These are phyloP conservation scores for Euplexia lucipara DNA, from an alignment of 2,888 invertebrate species.

Conservation along the genomic window DNA sequence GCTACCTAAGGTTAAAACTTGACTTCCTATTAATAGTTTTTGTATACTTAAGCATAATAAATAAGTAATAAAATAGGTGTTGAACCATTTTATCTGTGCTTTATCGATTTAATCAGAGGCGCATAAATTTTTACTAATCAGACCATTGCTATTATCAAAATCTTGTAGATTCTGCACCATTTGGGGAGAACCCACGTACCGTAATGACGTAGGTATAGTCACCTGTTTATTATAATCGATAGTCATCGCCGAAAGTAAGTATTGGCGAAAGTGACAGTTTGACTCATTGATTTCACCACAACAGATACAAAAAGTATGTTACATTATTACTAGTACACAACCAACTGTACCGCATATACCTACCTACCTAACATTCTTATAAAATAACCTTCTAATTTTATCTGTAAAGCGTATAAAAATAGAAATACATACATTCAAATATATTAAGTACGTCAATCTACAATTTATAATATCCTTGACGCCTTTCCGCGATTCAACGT, in stretches of 20 bases:
- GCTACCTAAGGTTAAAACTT: not conserved
- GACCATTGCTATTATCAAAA: constrained; percentile 3
- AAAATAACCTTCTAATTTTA: constrained; percentile 45
- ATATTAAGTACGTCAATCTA: too few relatives aligned
- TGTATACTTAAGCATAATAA: not conserved
- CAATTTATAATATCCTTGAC: constrained; percentile 60
- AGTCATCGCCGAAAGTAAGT: constrained; percentile 22
- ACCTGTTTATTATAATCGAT: constrained; percentile 11
- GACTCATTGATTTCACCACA: constrained; percentile 38
- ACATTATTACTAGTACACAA: not conserved
- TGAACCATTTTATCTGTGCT: not conserved
- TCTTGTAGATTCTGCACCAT: not conserved
- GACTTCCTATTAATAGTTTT: not conserved
- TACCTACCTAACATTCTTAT: constrained; percentile 2
- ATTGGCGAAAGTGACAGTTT: constrained; percentile 29
- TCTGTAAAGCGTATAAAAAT: constrained; percentile 31
- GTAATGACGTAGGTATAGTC: constrained; percentile 48
- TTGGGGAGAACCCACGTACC: constrained; percentile 26
- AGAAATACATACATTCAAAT: constrained; percentile 40
- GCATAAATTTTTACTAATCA: constrained; percentile 16
- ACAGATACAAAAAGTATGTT: constrained; percentile 6
- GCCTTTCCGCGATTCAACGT: constrained; percentile 61
- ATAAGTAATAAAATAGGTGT: not conserved
- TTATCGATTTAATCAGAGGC: not conserved
- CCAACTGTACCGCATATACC: not conserved